Evolutionary conservation across 1,140 invertebrate genomes (phyloP).

Genomic region (Camponotus floridanus): DNA sequence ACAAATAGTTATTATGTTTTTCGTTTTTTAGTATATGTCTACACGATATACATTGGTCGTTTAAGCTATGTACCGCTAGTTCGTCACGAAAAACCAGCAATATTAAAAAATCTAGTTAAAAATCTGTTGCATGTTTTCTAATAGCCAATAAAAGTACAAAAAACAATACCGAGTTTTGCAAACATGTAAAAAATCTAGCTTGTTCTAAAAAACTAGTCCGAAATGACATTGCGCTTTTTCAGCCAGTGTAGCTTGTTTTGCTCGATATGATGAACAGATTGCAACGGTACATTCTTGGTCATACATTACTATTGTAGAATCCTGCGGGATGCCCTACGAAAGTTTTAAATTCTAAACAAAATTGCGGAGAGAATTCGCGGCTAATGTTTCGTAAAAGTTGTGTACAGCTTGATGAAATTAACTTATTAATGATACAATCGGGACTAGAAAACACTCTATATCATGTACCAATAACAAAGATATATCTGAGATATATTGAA

Average conservation of each 20-base stretch:
- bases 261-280: constrained; percentile 47
- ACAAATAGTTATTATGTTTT: neutral
- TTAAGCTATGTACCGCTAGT: neutral
- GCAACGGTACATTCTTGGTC: neutral
- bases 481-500: neutral
- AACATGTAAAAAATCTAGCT: neutral
- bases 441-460: neutral
- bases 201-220: constrained; percentile 2
- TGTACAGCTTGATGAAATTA: constrained; percentile 36
- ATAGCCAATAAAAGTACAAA: constrained; percentile 38
- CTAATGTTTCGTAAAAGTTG: constrained; percentile 30
- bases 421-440: constrained; percentile 49
- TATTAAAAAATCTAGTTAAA: constrained; percentile 15
- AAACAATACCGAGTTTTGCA: neutral
- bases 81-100: neutral
- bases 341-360: constrained; percentile 42
- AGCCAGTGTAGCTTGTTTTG: neutral
- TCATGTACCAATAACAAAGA: constrained; percentile 9
- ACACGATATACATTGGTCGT: neutral
- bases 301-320: neutral
- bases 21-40: constrained; percentile 16
- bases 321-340: constrained; percentile 36
- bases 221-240: constrained; percentile 29
- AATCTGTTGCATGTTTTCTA: constrained; percentile 26
- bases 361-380: neutral